phyloP scores from a whole-genome alignment of 2,888 invertebrate species.

The Dicycla oo region DNA sequence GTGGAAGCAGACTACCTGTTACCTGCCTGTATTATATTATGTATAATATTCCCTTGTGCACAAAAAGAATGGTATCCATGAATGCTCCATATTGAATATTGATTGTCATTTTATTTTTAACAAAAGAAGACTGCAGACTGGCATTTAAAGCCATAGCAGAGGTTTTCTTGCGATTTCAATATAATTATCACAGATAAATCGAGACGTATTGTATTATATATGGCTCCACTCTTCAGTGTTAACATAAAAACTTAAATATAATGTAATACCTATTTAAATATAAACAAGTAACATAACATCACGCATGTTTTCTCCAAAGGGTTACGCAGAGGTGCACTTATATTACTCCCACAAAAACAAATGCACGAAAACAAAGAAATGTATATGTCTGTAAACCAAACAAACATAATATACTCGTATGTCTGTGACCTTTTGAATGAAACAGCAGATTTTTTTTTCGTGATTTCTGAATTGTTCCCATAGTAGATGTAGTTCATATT shows the following conservation, averaged over 20 bases:
- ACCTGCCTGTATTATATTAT: conserved; percentile 7
- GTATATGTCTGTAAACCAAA: no score
- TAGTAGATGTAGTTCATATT: no score
- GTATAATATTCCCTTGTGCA: neutral
- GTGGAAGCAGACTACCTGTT: conserved; percentile 2
- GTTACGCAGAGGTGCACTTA: neutral
- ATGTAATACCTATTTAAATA: neutral
- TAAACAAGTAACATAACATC: neutral
- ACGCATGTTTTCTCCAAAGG: neutral
- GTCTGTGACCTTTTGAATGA: no score
- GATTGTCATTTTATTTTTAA: conserved; percentile 19
- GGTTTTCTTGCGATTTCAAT: neutral
- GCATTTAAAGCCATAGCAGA: conserved; percentile 11
- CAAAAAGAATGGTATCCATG: conserved; percentile 31
- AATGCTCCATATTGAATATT: conserved; percentile 28
- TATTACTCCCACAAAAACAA: neutral
- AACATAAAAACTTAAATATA: neutral
- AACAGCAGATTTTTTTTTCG: no score
- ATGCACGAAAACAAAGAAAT: neutral
- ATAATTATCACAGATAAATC: neutral
- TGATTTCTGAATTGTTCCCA: no score
- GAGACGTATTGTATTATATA: neutral
- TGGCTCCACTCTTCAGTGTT: neutral
- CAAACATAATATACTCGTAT: no score
- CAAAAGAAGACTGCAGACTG: conserved; percentile 3